Percentiles rank a stretch among this genome's conserved stretches.
phyloP scores from a whole-genome alignment of 2,888 invertebrate species.

The Anthoptus insignis region DNA sequence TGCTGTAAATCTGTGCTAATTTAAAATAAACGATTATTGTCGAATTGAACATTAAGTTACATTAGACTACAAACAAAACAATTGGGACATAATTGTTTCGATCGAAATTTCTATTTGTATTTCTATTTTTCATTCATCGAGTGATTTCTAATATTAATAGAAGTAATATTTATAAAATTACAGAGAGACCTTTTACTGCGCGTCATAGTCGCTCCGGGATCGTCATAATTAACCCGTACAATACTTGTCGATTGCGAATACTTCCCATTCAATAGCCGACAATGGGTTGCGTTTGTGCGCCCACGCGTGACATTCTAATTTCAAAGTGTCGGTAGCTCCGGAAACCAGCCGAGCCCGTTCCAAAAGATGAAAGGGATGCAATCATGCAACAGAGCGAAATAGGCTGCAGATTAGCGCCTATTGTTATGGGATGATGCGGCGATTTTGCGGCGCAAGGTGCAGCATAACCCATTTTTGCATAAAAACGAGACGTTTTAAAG shows the following conservation, averaged over 20 bases:
- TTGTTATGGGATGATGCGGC: constrained; percentile 71
- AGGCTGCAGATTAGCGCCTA: constrained; percentile 68
- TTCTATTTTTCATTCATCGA: too few relatives aligned
- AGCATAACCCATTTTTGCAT: constrained; percentile 80
- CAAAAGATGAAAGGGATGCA: constrained; percentile 62
- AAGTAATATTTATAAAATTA: too few relatives aligned
- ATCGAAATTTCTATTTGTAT: too few relatives aligned
- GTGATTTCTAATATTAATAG: too few relatives aligned
- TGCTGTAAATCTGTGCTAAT: constrained; percentile 24
- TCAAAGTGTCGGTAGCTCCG: constrained; percentile 78
- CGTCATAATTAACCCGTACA: constrained; percentile 62
- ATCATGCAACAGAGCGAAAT: constrained; percentile 58
- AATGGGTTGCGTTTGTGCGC: constrained; percentile 77
- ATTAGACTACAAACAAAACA: too few relatives aligned
- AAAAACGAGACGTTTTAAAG: constrained; percentile 65
- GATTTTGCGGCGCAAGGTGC: constrained; percentile 77
- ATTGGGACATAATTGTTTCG: too few relatives aligned
- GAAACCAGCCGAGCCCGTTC: constrained; percentile 67
- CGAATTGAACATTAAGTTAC: too few relatives aligned
- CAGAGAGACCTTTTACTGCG: constrained; percentile 39
- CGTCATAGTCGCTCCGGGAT: too few relatives aligned
- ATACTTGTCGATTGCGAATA: constrained; percentile 56
- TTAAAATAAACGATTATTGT: constrained; percentile 28
- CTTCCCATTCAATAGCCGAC: constrained; percentile 61
- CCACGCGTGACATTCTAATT: constrained; percentile 82